phyloP scores from a whole-genome alignment of 2,888 invertebrate genomes.

The Melipona bicolor region DNA sequence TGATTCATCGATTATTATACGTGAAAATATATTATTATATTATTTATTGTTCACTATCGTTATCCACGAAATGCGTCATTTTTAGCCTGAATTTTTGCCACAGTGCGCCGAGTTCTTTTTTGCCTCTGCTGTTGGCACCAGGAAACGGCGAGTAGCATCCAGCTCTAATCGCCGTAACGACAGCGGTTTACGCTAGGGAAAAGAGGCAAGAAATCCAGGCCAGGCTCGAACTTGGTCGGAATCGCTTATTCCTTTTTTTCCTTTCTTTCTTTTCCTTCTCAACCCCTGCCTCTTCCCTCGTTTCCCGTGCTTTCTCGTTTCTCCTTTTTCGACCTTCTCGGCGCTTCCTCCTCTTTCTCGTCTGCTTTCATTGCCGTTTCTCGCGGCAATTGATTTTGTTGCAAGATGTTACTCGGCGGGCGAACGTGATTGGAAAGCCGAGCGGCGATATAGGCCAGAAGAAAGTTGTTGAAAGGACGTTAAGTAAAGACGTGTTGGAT shows the following conservation, averaged over 20 bases:
- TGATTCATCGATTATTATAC: too few relatives aligned
- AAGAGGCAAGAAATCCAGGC: slow-evolving; percentile 38
- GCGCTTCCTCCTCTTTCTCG: too few relatives aligned
- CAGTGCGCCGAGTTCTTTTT: slow-evolving; percentile 15
- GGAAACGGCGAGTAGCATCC: slow-evolving; percentile 39
- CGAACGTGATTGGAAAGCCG: slow-evolving; percentile 32
- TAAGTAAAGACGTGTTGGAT: not conserved
- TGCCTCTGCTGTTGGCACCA: slow-evolving; percentile 31
- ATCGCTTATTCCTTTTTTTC: slow-evolving; percentile 1
- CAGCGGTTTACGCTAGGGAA: slow-evolving; percentile 39
- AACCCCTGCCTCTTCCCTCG: not conserved
- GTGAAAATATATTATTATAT: too few relatives aligned
- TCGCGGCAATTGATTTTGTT: slow-evolving; percentile 42
- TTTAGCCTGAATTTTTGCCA: not conserved
- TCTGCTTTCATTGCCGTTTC: slow-evolving; percentile 12
- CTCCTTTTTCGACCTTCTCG: not conserved
- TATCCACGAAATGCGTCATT: too few relatives aligned
- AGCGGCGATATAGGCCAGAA: not conserved
- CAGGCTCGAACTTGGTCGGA: slow-evolving; percentile 18
- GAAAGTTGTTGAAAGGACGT: not conserved
- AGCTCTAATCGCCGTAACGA: slow-evolving; percentile 61
- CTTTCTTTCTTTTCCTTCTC: not conserved
- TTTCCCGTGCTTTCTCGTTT: not conserved
- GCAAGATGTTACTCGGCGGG: not conserved
- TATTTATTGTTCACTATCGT: too few relatives aligned